These are phyloP conservation scores for Plutomurus gul DNA, from an alignment of 1,140 invertebrate species.

Conservation along the genomic window DNA sequence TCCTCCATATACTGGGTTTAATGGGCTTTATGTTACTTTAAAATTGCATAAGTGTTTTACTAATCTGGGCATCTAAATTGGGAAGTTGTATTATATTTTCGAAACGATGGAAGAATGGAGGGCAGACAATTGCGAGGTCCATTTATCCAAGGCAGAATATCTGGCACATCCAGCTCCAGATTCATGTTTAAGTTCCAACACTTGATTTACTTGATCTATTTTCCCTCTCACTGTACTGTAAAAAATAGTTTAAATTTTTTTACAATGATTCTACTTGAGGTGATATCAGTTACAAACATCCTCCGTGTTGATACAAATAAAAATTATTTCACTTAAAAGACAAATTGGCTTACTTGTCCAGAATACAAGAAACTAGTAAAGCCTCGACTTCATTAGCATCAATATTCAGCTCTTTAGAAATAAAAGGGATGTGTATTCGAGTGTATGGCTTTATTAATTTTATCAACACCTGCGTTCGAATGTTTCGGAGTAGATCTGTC, in stretches of 20 bases:
- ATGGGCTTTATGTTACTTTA: too few species aligned
- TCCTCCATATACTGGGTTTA: too few species aligned
- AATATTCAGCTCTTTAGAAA: constrained; percentile 96
- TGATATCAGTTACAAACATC: too few species aligned
- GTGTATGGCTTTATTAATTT: constrained; percentile 98
- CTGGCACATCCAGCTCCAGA: constrained; percentile 72
- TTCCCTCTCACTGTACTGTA: constrained; percentile 90
- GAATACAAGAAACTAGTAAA: constrained; percentile 96
- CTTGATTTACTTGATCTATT: constrained; percentile 96
- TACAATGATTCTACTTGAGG: too few species aligned
- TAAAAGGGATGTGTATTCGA: constrained; percentile 96
- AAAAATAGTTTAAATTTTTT: constrained; percentile 42
- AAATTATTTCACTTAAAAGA: constrained; percentile 9
- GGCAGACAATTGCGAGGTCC: constrained; percentile 87
- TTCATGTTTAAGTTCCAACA: constrained; percentile 83
- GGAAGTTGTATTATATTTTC: constrained; percentile 54
- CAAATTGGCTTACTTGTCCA: constrained; percentile 77
- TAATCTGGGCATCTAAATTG: not conserved
- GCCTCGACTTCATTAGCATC: constrained; percentile 95
- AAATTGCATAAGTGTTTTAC: too few species aligned
- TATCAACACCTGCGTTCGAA: constrained; percentile 96
- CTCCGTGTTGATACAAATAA: not conserved
- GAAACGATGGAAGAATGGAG: constrained; percentile 83
- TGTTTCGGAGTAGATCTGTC: constrained; percentile 90
- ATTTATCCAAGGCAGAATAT: constrained; percentile 93